phyloP scores from a whole-genome alignment of 1,140 invertebrate species.

The Cyphomyrmex costatus region DNA sequence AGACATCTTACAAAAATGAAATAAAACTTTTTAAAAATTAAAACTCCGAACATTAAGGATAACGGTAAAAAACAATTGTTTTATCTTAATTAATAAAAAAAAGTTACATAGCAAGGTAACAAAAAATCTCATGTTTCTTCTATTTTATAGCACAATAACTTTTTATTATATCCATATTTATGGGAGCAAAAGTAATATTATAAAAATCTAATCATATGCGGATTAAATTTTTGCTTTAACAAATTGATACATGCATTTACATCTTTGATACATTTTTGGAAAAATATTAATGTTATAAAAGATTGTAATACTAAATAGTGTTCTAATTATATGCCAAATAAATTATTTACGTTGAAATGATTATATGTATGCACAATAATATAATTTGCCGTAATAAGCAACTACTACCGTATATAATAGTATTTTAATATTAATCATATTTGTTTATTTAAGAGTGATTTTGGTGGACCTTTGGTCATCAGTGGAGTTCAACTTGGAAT shows the following conservation, averaged over 20 bases:
- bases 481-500: slow-evolving; percentile 86
- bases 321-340: background rate
- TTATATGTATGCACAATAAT: background rate
- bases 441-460: slow-evolving; percentile 70
- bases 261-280: background rate
- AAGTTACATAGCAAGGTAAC: too few relatives aligned
- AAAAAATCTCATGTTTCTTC: too few relatives aligned
- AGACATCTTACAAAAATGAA: too few relatives aligned
- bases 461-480: slow-evolving; percentile 85
- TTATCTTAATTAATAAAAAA: too few relatives aligned
- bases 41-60: too few relatives aligned
- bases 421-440: background rate
- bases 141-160: too few relatives aligned
- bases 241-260: too few relatives aligned
- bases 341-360: background rate
- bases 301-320: background rate
- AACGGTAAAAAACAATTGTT: too few relatives aligned
- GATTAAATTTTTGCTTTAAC: background rate
- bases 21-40: too few relatives aligned
- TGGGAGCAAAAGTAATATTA: background rate
- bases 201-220: background rate
- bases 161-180: too few relatives aligned
- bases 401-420: background rate
- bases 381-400: background rate
- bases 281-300: background rate